Evolutionary conservation across 2,888 invertebrate species (phyloP), one percentile per base, ranked within the genome.

Genomic region (Spisula solida): DNA sequence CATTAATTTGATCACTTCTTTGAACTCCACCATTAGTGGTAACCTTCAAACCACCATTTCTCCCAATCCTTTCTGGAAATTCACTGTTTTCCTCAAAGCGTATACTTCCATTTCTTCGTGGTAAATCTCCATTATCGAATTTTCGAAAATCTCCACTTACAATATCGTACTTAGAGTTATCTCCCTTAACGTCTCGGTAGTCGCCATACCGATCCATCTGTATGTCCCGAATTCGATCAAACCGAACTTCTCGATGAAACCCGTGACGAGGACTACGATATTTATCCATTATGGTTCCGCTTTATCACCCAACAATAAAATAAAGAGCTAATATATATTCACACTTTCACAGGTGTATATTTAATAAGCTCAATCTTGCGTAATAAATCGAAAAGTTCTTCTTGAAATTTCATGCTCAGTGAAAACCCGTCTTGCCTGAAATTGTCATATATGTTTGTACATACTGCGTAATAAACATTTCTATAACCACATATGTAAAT

Each of bases 231-330:
- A 85, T 85, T 56, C 79, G 25, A 41, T 85, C 85, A 56, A 85
- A 85, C 0, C 85, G 85, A n/a, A 85, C 85, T 75, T 85, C 85
- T 41, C 85, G 55, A 25, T 85, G 85, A 51, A 83, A 70, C 31
- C 83, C 83, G 18, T 83, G 83, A 31, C 75, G 70, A 31, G 83
- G 83, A 83, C 75, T 83, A 47, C 83, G 1, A 41, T 51, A 70
- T 75, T 51, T 83, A 12, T 83, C 83, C 83, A 83, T 83, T 41
- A 41, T 51, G 60, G 10, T 25, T 66, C n/a, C 60, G n/a, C 60
- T n/a, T 66, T 25, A 66, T 66, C 5, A 5, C 25, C 41, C 51
- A 16, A 51, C 51, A 51, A 14, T 16, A 10, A 51, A 51, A 16
- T 16, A 51, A 16, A 51, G 10, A 51, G 12, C 12, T 51, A 1